A percentile compares a stretch with the other conserved stretches of the same genome.
Conservation (phyloP, 2,113 vertebrate genomes). For the Mus spicilegus region DNA sequence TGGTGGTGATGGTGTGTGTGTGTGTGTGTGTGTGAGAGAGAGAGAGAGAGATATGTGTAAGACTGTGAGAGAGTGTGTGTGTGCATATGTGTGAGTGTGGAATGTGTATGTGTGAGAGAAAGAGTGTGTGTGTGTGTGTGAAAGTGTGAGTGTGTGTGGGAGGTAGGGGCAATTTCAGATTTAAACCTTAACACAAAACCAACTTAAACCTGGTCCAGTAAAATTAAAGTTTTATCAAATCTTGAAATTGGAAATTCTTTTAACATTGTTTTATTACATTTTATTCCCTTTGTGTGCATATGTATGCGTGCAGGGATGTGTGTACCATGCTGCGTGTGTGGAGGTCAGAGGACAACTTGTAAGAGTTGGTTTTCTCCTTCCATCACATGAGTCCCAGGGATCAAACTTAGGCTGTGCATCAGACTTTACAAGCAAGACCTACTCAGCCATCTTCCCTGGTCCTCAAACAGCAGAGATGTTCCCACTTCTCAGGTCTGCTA, state of each 20-base stretch:
- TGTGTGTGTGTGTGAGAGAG: neutral
- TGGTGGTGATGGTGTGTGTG: neutral
- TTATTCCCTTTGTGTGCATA: neutral
- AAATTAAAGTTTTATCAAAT: neutral
- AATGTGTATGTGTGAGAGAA: neutral
- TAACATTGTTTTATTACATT: neutral
- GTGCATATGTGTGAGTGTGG: neutral
- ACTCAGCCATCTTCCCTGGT: neutral
- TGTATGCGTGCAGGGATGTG: neutral
- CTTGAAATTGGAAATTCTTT: neutral
- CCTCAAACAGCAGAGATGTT: neutral
- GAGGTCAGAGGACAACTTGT: neutral
- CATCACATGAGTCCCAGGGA: neutral
- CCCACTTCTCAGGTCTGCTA: neutral
- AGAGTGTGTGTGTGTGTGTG: neutral
- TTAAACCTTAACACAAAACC: neutral
- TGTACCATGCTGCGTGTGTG: neutral
- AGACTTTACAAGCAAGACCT: neutral
- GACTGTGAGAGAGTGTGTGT: neutral
- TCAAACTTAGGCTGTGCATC: no score
- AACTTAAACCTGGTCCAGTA: neutral
- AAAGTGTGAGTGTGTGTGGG: neutral
- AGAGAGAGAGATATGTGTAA: no score
- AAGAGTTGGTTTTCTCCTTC: neutral
- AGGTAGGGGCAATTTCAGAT: neutral